Evolutionary conservation across 2,888 invertebrate genomes (phyloP).

Genomic region (Cataglyphis cursor): DNA sequence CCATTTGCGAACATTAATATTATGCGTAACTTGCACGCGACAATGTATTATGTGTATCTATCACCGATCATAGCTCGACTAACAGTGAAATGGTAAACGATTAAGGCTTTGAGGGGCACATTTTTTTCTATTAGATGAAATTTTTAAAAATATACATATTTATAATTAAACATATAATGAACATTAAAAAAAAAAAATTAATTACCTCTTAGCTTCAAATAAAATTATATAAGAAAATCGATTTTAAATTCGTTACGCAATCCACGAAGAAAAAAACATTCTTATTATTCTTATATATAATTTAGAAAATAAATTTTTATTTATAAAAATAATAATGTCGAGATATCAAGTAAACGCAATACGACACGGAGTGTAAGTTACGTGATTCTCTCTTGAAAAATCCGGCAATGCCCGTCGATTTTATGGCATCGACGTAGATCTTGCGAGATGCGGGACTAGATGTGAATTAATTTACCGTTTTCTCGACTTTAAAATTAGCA

Average conservation of each 20-base stretch:
- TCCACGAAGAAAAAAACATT: not conserved
- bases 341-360: not conserved
- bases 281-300: not conserved
- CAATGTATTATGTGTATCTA: slow-evolving; percentile 13
- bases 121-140: not conserved
- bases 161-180: not conserved
- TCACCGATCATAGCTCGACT: not conserved
- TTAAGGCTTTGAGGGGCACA: not conserved
- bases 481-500: slow-evolving; percentile 54
- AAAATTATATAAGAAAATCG: not conserved
- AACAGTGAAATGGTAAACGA: not conserved
- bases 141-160: not conserved
- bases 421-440: slow-evolving; percentile 32
- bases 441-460: slow-evolving; percentile 36
- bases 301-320: not conserved
- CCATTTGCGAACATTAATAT: slow-evolving; percentile 49
- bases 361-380: not conserved
- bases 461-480: slow-evolving; percentile 59
- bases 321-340: not conserved
- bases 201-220: not conserved
- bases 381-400: not conserved
- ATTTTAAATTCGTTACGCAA: not conserved
- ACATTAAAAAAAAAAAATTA: not conserved
- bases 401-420: slow-evolving; percentile 5
- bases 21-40: slow-evolving; percentile 27